These are phyloP conservation scores for Diphyllodes magnificus DNA, from an alignment of 2,113 vertebrate species.

Conservation along the genomic window DNA sequence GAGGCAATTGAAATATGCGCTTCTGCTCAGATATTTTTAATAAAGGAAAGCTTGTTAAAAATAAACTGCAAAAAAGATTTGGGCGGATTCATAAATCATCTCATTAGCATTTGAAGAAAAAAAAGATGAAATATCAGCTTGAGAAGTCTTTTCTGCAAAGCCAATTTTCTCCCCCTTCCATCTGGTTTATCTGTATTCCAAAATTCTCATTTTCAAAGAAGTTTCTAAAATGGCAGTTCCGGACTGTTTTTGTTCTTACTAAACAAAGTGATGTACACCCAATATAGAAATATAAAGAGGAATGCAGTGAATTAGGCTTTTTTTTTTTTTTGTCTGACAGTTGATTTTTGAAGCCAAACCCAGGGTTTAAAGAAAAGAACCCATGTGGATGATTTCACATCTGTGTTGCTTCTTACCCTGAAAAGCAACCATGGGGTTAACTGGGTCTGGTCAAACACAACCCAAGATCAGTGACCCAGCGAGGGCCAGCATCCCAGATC, in stretches of 20 bases:
- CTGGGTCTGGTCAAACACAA: not conserved
- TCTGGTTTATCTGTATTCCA: constrained; percentile 44
- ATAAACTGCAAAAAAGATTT: constrained; percentile 51
- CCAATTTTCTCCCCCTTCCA: constrained; percentile 34
- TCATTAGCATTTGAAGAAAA: constrained; percentile 38
- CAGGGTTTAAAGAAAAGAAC: not conserved
- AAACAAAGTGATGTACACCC: not conserved
- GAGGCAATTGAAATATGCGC: not conserved
- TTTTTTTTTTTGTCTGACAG: not conserved
- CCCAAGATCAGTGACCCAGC: not conserved
- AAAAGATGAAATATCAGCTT: constrained; percentile 33
- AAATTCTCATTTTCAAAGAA: constrained; percentile 34
- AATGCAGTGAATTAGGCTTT: not conserved
- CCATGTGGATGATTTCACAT: not conserved
- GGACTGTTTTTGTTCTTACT: constrained; percentile 27
- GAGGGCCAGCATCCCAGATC: not conserved
- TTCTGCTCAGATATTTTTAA: constrained; percentile 46
- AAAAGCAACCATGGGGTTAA: not conserved
- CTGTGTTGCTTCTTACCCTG: not conserved
- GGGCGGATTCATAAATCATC: constrained; percentile 49
- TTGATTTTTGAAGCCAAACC: constrained; percentile 8
- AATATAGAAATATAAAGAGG: constrained; percentile 4
- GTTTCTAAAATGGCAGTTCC: constrained; percentile 39
- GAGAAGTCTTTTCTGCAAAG: constrained; percentile 28
- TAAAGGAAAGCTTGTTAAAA: constrained; percentile 54